Base-by-base conservation (phyloP, 23 tunicate genomes). In the Diplosoma virens region DNA sequence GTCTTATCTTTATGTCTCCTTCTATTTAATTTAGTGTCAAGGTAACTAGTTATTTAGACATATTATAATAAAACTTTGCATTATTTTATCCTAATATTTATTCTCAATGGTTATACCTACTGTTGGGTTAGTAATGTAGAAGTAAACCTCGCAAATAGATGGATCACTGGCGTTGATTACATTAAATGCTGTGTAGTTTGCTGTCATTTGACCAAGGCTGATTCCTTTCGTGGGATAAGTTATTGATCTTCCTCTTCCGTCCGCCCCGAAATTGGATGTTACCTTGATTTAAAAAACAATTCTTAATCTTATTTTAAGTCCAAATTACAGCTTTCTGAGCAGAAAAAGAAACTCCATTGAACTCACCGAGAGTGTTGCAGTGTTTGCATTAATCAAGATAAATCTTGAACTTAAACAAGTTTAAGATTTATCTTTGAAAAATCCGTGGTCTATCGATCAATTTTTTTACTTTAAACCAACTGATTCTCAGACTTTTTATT, bases 81-180 rank as follows among this genome's bases (percentile, higher is more conserved):
- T 14, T 41, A 41, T 9, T 14, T 41, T 9, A 41, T 7, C 9
- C 11, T 41, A 41, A 41, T 41, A 41, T 41, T 41, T 41, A 41
- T 41, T 14, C 9, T 41, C 50, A 41, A 14, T 14, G 14, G 14
- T 41, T 14, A 41, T 41, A 14, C 50, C 14, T 48, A 72, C 78
- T 34, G 7, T 25, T 47, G 7, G 7, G 25, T 34, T 72, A 4
- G 66, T 25, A 30, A 80, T 68, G 67, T 66, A 80, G 36, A 80
- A 80, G 30, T 3, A 80, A 9, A 80, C 84, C 35, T 80, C 84
- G 67, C 84, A 80, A 22, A 80, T 68, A 7, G 77, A 67, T 41
- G 84, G 84, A 30, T 80, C 84, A 5, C 37, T 1, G 24, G 84
- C 77, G 32, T 67, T 67, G 35, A 20, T 30, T 21, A 80, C 67